Evolutionary conservation across 2,888 invertebrate genomes (phyloP), one percentile per base, ranked within the genome.

Genomic region (Ophion slaviceki): DNA sequence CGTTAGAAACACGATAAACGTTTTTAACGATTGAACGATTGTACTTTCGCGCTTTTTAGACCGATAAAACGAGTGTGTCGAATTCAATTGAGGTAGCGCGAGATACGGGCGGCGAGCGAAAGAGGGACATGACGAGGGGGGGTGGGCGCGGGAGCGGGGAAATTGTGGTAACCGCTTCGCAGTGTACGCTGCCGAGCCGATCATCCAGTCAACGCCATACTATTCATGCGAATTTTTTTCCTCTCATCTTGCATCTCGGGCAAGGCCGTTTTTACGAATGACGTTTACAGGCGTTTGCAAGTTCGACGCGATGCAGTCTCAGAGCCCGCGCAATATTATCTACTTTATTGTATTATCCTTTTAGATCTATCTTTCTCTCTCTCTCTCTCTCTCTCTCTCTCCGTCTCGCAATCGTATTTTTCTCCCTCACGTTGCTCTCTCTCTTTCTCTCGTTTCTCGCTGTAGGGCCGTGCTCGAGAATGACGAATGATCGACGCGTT

Each of bases 381-480:
- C 47, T n/a, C 70, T 32, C 28, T 45, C 47, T n/a, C 70, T 32
- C 40, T 62, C 24, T 57, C 8, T 66, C 28, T 68, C 32, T 2
- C 32, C 32, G 17, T 53, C 47, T 79, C 32, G 70, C 71, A 47
- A 47, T 47, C 14, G 47, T 10, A 47, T 47, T 68, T 40, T 32
- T 32, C 32, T 59, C 28, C 67, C 36, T 77, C 57, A 62, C 7
- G 24, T 59, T 28, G 68, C 28, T 17, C 71, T 53, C 53, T 4
- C 36, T 24, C 24, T 24, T 24, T 5, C 20, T 32, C 32, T 32
- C 32, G 20, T 61, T 72, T 53, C 28, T 85, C 61, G 53, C 68
- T 70, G 82, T 82, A 75, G 75, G 78, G 74, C 40, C 82, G 82
- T 78, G 68, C 77, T 90, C 91, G 92, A 92, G 91, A 59, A 86